Conservation (phyloP, 2,113 vertebrate genomes). For the Emydocephalus ijimae region DNA sequence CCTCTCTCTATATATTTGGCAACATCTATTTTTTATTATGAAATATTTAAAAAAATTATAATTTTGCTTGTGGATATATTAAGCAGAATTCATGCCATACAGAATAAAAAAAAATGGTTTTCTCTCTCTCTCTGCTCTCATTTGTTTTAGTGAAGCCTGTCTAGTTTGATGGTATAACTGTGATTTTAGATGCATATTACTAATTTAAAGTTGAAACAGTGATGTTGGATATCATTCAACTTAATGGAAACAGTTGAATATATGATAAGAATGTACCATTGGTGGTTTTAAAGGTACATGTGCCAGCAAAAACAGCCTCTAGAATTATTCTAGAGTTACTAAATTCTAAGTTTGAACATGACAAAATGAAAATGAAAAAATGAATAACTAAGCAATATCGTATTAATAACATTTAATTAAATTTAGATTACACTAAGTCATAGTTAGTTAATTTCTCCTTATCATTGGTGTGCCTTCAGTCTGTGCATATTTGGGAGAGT, state of each 20-base stretch:
- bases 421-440: not conserved
- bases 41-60: conserved; percentile 10
- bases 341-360: not conserved
- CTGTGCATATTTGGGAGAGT: not conserved
- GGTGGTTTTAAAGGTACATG: not conserved
- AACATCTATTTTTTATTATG: conserved; percentile 12
- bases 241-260: not conserved
- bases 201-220: not conserved
- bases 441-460: not conserved
- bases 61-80: not conserved
- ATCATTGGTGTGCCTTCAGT: not conserved
- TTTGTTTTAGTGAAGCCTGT: not conserved
- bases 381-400: not conserved
- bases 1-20: not conserved
- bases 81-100: not conserved
- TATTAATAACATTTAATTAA: not conserved
- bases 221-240: not conserved
- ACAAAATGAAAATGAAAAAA: not conserved
- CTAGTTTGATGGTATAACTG: not conserved
- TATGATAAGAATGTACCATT: not conserved
- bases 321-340: not conserved
- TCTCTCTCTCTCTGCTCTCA: not conserved
- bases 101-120: not conserved
- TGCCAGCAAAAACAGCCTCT: not conserved
- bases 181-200: not conserved